Conservation (phyloP, 1,140 invertebrate genomes). For the Diplogasteroides magnus region DNA sequence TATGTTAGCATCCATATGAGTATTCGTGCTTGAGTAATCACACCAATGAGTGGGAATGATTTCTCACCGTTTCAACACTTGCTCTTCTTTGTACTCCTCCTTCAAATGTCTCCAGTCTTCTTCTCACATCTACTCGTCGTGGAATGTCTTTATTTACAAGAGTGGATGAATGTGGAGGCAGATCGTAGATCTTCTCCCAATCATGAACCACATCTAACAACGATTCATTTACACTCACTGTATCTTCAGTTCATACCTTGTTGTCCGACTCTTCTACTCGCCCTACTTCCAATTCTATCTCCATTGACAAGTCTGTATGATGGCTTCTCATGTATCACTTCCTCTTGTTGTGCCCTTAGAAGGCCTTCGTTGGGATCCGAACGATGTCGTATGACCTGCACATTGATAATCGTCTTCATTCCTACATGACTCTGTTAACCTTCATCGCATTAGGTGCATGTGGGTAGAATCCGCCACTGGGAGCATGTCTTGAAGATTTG, state of each 20-base stretch:
- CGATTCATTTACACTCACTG: not conserved
- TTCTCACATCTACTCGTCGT: conserved; percentile 42
- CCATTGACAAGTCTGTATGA: conserved; percentile 29
- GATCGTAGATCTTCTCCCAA: conserved; percentile 50
- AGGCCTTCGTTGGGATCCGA: not conserved
- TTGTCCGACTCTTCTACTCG: conserved; percentile 2
- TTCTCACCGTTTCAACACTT: not conserved
- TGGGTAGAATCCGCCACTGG: conserved; percentile 47
- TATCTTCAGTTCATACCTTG: not conserved
- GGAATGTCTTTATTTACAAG: conserved; percentile 42
- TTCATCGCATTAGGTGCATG: conserved; percentile 53
- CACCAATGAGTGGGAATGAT: not conserved
- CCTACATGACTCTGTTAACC: no score
- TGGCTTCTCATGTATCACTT: conserved; percentile 43
- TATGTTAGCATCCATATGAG: no score
- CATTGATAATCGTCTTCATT: no score
- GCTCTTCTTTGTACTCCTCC: conserved; percentile 17
- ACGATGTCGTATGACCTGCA: not conserved
- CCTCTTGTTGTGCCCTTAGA: conserved; percentile 31
- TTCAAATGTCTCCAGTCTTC: conserved; percentile 40
- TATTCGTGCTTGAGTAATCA: not conserved
- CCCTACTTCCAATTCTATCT: not conserved
- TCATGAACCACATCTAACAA: conserved; percentile 22
- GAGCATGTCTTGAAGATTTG: conserved; percentile 34
- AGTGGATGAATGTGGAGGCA: conserved; percentile 49